phyloP scores from a whole-genome alignment of 2,113 vertebrate species.

The Regulus satrapa region DNA sequence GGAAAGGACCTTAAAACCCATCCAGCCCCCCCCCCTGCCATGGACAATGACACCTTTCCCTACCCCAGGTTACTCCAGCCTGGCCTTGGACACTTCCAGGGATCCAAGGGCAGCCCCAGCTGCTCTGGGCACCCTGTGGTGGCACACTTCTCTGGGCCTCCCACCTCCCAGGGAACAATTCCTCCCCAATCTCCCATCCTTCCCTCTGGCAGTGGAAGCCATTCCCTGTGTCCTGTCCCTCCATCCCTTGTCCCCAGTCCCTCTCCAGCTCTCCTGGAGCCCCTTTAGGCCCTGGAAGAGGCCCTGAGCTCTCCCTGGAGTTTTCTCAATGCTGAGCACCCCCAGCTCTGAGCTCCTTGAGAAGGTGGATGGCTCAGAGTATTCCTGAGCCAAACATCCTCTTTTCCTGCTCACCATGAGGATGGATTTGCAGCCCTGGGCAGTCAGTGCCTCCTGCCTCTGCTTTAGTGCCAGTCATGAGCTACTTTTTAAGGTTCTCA shows the following conservation, averaged over 20 bases:
- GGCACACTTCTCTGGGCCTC: not conserved
- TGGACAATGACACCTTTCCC: not conserved
- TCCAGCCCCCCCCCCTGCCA: not conserved
- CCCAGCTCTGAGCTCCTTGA: not conserved
- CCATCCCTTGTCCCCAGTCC: fast-evolving
- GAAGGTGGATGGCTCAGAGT: not conserved
- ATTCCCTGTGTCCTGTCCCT: not conserved
- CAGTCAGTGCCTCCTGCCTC: not conserved
- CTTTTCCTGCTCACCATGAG: not conserved
- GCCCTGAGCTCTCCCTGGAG: not conserved
- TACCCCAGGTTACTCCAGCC: fast-evolving
- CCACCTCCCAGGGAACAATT: not conserved
- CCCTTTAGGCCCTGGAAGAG: not conserved
- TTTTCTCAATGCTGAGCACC: not conserved
- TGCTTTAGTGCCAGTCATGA: not conserved
- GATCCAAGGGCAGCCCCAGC: not conserved
- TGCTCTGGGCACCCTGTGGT: not conserved
- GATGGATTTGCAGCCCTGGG: not conserved
- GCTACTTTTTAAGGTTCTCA: not conserved
- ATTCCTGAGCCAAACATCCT: not conserved
- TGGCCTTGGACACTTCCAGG: not conserved
- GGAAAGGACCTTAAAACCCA: not conserved
- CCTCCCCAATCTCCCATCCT: not conserved
- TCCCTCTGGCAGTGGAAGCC: not conserved
- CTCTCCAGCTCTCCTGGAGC: not conserved